phyloP scores from a whole-genome alignment of 1,140 invertebrate genomes.

The Proctacanthus coquilletti region DNA sequence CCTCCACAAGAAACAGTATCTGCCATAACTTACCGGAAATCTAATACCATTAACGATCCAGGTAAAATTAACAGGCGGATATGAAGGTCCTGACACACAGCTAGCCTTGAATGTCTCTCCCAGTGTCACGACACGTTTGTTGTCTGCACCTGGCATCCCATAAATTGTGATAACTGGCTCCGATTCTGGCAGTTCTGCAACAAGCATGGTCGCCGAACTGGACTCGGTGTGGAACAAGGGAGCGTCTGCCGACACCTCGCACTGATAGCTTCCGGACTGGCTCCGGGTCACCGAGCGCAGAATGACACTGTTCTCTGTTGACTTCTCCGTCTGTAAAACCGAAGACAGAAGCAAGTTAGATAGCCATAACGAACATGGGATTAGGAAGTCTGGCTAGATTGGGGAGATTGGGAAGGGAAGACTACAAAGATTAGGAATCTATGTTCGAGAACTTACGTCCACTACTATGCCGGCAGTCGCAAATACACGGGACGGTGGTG shows the following conservation, averaged over 20 bases:
- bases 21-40: conserved; percentile 1
- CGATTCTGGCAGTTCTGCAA: conserved; percentile 24
- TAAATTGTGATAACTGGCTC: conserved; percentile 2
- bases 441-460: conserved; percentile 45
- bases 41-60: conserved; percentile 3
- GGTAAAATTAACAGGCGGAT: conserved; percentile 5
- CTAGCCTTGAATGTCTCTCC: conserved; percentile 3
- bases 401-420: neutral
- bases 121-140: conserved; percentile 1
- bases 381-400: too few species aligned
- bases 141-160: neutral
- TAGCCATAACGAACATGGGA: too few species aligned
- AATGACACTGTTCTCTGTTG: conserved; percentile 37
- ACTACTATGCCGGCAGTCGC: conserved; percentile 48
- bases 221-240: conserved; percentile 53
- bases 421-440: neutral
- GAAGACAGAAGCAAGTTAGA: too few species aligned
- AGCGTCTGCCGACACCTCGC: conserved; percentile 57
- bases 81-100: conserved; percentile 1
- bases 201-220: conserved; percentile 42
- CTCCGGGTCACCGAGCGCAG: conserved; percentile 37
- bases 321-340: conserved; percentile 33
- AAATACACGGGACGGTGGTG: conserved; percentile 48
- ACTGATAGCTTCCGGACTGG: conserved; percentile 53
- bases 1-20: too few species aligned